Evolutionary conservation across 2,113 vertebrate species (phyloP).

Genomic region (Vicugna pacos): DNA sequence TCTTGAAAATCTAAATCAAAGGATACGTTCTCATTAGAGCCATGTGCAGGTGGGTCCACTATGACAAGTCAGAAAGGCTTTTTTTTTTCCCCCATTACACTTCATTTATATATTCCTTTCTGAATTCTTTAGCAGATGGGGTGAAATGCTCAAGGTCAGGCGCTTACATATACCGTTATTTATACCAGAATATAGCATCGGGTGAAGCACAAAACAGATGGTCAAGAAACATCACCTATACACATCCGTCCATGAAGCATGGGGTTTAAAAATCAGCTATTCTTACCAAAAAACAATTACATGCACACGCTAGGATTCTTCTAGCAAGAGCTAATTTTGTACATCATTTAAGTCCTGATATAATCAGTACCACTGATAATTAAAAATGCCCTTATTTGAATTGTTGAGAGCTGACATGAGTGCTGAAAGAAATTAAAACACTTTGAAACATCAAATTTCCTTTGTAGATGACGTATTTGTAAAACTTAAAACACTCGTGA

Average conservation of each 20-base stretch:
- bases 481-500: slow-evolving; percentile 20
- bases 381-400: slow-evolving; percentile 18
- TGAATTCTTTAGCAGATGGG: slow-evolving; percentile 28
- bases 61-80: not conserved
- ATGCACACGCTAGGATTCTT: not conserved
- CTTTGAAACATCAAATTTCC: not conserved
- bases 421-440: slow-evolving; percentile 21
- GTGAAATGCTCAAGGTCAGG: slow-evolving; percentile 21
- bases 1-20: not conserved
- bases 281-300: not conserved
- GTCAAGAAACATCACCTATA: not conserved
- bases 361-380: not conserved
- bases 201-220: slow-evolving; percentile 20
- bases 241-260: not conserved
- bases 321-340: not conserved
- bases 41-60: not conserved
- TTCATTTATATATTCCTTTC: slow-evolving; percentile 5
- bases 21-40: not conserved
- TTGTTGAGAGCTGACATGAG: not conserved
- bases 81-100: not conserved
- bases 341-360: not conserved
- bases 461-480: not conserved
- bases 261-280: not conserved
- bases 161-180: slow-evolving; percentile 27
- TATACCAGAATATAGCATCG: not conserved